Evolutionary conservation across 2,797 vertebrate genomes (phyloP), one percentile per base, ranked within the genome.

Genomic region (Spondyliosoma cantharus): DNA sequence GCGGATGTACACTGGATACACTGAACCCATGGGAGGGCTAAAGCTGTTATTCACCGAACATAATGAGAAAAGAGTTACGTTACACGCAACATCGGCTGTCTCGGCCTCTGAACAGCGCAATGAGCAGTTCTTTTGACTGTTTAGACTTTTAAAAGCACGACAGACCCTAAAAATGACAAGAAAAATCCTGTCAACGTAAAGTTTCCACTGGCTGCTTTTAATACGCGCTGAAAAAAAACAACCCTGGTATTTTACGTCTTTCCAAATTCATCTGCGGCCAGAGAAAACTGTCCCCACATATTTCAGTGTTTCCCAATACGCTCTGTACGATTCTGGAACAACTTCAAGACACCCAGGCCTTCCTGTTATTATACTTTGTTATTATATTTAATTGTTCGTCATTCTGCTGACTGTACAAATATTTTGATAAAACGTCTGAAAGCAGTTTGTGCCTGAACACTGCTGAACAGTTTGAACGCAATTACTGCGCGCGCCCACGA

Each of bases 381-480:
- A 86, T 89, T 87, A 76, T 58, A 78, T 87, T 71, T 87, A 89
- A 92, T 91, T 92, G 89, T 89, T 88, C 81, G 69, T 88, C 80
- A 71, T 52, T 73, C 81, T 81, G 68, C 61, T 22, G 77, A 89
- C 83, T 86, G 91, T 75, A 71, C 77, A 93, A 92, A 93, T 90
- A 87, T 85, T 82, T 76, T 74, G 70, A 86, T 85, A 74, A 74
- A 87, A 93, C 91, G 93, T 91, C 90, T 93, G 91, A 94, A 88
- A 94, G 80, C 79, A 82, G 83, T 94, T 93, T 72, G 88, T 88
- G 84, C 80, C 84, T 25, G 85, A 88, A 85, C 71, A 76, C 78
- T 29, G 83, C 65, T 45, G 79, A 80, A 76, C 64, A 43, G 81
- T 75, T 78, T 81, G 49, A 73, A 86, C 64, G 70, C 89, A 91